Conservation (phyloP, 2,113 vertebrate species). For the Mormoops blainvillei region DNA sequence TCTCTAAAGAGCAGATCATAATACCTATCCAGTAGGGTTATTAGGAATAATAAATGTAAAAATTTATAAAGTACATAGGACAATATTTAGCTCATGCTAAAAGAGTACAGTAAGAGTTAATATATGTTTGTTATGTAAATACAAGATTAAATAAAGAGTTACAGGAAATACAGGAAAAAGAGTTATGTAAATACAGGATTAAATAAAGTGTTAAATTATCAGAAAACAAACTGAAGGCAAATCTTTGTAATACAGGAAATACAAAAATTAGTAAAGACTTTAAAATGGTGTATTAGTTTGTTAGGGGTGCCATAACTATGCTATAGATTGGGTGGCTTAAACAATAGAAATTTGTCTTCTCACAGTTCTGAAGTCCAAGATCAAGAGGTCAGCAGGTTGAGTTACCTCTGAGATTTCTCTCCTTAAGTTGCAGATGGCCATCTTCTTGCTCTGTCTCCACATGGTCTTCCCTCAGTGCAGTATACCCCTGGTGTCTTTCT, state of each 20-base stretch:
- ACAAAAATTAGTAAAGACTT: neutral
- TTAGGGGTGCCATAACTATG: neutral
- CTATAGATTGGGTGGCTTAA: neutral
- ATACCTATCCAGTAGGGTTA: neutral
- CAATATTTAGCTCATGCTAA: neutral
- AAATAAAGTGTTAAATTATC: neutral
- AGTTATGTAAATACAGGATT: neutral
- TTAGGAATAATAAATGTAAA: neutral
- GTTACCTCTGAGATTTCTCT: neutral
- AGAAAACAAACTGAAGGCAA: neutral
- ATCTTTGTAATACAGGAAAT: neutral
- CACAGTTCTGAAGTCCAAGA: neutral
- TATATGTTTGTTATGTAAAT: neutral
- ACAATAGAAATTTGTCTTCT: neutral
- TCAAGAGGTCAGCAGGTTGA: neutral
- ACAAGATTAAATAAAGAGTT: neutral
- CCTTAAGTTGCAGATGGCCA: neutral
- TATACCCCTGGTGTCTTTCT: neutral
- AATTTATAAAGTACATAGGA: neutral
- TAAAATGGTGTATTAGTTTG: neutral
- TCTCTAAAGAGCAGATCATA: slow-evolving; percentile 1
- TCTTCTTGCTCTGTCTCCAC: neutral
- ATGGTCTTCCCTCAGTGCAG: neutral
- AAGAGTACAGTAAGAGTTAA: neutral
- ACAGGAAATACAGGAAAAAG: too few species aligned